Conservation (phyloP, 2,797 vertebrate genomes). For the Mallotus villosus region DNA sequence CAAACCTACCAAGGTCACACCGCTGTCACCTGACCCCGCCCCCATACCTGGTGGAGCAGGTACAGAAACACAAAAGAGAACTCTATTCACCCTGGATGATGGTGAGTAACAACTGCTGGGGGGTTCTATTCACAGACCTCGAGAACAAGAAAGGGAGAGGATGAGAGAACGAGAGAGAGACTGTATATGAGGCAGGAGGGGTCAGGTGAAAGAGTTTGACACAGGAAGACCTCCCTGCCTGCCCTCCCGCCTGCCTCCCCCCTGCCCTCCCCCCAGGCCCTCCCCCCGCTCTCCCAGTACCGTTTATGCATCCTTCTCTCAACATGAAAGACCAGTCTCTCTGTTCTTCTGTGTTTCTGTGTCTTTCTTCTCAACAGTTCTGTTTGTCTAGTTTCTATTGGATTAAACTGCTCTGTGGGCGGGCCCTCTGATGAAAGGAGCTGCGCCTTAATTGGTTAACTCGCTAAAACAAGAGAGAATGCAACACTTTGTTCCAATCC, state of each 20-base stretch:
- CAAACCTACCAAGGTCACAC: not conserved
- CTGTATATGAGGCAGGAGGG: constrained; percentile 6
- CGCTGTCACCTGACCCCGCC: not conserved
- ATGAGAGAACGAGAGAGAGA: not conserved
- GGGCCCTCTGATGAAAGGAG: constrained; percentile 32
- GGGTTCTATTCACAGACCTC: not conserved
- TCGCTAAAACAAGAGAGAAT: constrained; percentile 17
- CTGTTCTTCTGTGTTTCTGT: constrained; percentile 1
- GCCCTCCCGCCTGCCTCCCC: too few species aligned
- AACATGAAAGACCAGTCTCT: constrained; percentile 44
- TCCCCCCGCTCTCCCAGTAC: constrained; percentile 3
- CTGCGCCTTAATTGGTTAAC: constrained; percentile 16
- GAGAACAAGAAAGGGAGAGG: not conserved
- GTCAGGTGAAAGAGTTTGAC: constrained; percentile 44
- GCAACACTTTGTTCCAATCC: not conserved
- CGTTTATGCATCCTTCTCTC: constrained; percentile 29
- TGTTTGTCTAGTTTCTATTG: constrained; percentile 49
- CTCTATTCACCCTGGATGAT: constrained; percentile 23
- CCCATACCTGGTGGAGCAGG: constrained; percentile 5
- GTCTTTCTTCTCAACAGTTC: constrained; percentile 27
- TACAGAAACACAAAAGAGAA: constrained; percentile 24
- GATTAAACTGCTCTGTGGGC: constrained; percentile 21
- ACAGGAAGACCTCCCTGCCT: constrained; percentile 12
- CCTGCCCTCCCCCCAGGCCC: too few species aligned
- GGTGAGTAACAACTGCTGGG: constrained; percentile 40